Percentiles rank a stretch among this genome's conserved stretches.
These are phyloP conservation scores for Drosophila mojavensis DNA, from an alignment of 1,140 invertebrate genomes.

Conservation along the genomic window DNA sequence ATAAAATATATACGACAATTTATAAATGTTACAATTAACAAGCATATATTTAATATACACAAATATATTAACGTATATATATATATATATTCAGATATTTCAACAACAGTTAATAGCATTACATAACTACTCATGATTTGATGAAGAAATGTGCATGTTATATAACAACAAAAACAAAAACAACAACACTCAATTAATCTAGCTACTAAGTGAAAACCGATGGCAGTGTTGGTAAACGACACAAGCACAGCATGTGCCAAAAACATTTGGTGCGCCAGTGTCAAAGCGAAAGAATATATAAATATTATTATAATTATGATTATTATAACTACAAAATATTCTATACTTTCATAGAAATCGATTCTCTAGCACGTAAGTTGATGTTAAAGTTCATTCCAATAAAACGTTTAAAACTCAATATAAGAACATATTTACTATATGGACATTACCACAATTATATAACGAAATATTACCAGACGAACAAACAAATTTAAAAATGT, in stretches of 20 bases:
- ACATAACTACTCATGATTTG: slow-evolving; percentile 29
- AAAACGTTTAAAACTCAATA: slow-evolving; percentile 58
- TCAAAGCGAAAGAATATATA: slow-evolving; percentile 11
- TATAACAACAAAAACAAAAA: background rate
- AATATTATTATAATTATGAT: slow-evolving; percentile 9
- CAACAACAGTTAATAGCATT: slow-evolving; percentile 34
- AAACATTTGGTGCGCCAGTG: slow-evolving; percentile 49
- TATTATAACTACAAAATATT: background rate
- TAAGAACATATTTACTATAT: slow-evolving; percentile 39
- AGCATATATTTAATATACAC: slow-evolving; percentile 18
- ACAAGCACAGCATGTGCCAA: slow-evolving; percentile 71
- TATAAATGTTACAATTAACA: slow-evolving; percentile 69
- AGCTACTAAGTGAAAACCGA: slow-evolving; percentile 47
- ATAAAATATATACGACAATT: slow-evolving; percentile 42
- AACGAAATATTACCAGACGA: slow-evolving; percentile 46
- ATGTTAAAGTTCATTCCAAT: slow-evolving; percentile 73
- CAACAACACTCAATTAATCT: slow-evolving; percentile 63
- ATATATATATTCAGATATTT: slow-evolving; percentile 52
- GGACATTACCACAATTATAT: slow-evolving; percentile 53
- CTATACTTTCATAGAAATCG: slow-evolving; percentile 48
- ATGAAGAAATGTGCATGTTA: slow-evolving; percentile 39
- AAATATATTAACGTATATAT: slow-evolving; percentile 38
- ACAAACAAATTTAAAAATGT: slow-evolving; percentile 35
- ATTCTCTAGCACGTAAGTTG: slow-evolving; percentile 69
- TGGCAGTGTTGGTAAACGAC: slow-evolving; percentile 40